Evolutionary conservation across 92 coral and sea anemone species (phyloP).

Genomic region (Phenganax stokvisi): DNA sequence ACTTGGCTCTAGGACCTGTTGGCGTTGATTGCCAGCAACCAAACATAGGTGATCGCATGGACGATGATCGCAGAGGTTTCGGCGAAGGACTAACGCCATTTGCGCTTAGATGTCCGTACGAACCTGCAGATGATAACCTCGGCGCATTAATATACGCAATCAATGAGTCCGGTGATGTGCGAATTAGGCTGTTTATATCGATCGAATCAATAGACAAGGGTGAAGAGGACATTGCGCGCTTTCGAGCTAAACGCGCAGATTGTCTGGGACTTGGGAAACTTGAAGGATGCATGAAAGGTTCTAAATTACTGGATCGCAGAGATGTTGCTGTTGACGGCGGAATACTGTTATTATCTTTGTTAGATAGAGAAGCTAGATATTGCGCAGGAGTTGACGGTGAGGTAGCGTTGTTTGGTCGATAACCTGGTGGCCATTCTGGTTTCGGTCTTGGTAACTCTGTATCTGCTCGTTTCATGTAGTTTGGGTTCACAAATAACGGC

Average conservation of each 20-base stretch:
- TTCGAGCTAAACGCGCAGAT: slow-evolving; percentile 70
- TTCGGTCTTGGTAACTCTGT: slow-evolving; percentile 87
- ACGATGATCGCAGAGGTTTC: slow-evolving; percentile 56
- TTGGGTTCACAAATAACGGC: slow-evolving; percentile 34
- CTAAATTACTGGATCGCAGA: slow-evolving; percentile 77
- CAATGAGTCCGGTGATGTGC: slow-evolving; percentile 93
- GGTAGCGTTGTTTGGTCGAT: slow-evolving; percentile 54
- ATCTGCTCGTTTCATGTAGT: slow-evolving; percentile 41
- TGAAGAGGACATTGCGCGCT: slow-evolving; percentile 78
- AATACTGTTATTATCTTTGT: slow-evolving; percentile 57
- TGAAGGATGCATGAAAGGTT: slow-evolving; percentile 58
- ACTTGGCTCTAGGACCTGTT: slow-evolving; percentile 52
- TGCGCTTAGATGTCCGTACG: slow-evolving; percentile 79
- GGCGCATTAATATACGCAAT: slow-evolving; percentile 76
- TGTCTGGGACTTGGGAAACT: slow-evolving; percentile 72
- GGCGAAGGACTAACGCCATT: slow-evolving; percentile 63
- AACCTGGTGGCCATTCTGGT: slow-evolving; percentile 85
- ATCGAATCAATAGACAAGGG: slow-evolving; percentile 95
- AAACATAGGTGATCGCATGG: slow-evolving; percentile 17
- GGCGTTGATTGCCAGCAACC: slow-evolving; percentile 55
- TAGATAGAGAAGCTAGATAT: slow-evolving; percentile 62
- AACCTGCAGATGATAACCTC: slow-evolving; percentile 85
- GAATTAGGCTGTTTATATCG: slow-evolving; percentile 79
- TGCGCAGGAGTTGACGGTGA: slow-evolving; percentile 70
- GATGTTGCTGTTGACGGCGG: slow-evolving; percentile 99